These are phyloP conservation scores for Sinocyclocheilus grahami DNA, from an alignment of 2,113 vertebrate genomes.

Conservation along the genomic window DNA sequence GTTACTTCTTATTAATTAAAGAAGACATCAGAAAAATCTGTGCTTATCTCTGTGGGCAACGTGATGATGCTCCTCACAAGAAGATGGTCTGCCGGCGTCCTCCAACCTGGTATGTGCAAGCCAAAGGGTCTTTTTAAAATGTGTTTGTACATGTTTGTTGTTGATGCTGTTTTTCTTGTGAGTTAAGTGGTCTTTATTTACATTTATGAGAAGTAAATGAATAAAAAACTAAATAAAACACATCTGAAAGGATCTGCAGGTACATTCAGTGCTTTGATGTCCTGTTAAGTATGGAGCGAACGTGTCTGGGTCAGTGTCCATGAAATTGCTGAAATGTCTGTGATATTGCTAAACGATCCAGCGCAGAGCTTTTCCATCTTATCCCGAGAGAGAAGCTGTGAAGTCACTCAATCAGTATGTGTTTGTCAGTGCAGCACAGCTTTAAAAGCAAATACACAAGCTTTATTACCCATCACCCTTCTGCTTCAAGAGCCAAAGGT, in stretches of 20 bases:
- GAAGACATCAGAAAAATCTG: constrained; percentile 87
- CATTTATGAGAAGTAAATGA: neutral
- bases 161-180: neutral
- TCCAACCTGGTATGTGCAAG: constrained; percentile 46
- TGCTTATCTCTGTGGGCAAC: constrained; percentile 82
- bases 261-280: neutral
- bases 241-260: neutral
- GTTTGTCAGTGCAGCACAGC: constrained; percentile 64
- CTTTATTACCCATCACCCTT: constrained; percentile 33
- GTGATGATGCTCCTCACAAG: constrained; percentile 68
- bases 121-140: neutral
- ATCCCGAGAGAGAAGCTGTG: constrained; percentile 55
- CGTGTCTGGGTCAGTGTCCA: constrained; percentile 56
- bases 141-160: neutral
- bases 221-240: neutral
- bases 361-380: constrained; percentile 52
- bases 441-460: constrained; percentile 20
- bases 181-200: neutral
- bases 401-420: constrained; percentile 53
- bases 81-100: constrained; percentile 56
- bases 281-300: constrained; percentile 36
- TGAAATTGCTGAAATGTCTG: constrained; percentile 57
- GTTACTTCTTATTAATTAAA: constrained; percentile 83
- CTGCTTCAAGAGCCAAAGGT: neutral
- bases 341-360: constrained; percentile 70